phyloP scores from a whole-genome alignment of 2,888 invertebrate genomes.

The Mimachlamys varia region DNA sequence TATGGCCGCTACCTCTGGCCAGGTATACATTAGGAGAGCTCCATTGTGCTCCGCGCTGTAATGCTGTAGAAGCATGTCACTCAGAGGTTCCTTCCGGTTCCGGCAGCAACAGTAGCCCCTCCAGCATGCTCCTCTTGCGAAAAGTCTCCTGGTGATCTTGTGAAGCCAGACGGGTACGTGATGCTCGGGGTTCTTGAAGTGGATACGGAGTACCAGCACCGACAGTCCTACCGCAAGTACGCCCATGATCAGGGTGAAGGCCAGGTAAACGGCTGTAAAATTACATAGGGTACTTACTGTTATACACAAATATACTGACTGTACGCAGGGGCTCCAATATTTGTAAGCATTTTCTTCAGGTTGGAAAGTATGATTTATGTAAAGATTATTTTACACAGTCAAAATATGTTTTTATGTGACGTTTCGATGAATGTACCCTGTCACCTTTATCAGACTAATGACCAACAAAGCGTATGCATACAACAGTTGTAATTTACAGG shows the following conservation, averaged over 20 bases:
- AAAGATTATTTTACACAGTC: no score
- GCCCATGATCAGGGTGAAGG: conserved; percentile 37
- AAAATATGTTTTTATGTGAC: no score
- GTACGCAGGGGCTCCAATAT: no score
- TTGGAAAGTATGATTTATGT: no score
- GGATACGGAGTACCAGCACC: conserved; percentile 40
- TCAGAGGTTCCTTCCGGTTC: background rate
- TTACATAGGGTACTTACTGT: no score
- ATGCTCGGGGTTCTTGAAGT: conserved; percentile 36
- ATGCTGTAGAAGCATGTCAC: background rate
- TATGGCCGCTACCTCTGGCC: conserved; percentile 39
- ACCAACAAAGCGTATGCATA: no score
- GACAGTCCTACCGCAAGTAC: conserved; percentile 37
- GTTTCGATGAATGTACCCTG: no score
- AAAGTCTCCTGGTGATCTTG: background rate
- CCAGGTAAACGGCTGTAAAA: conserved; percentile 42
- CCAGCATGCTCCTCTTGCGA: conserved; percentile 39
- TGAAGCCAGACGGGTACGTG: conserved; percentile 22
- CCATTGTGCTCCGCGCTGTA: background rate
- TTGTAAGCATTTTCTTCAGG: no score
- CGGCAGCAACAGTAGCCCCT: conserved; percentile 38
- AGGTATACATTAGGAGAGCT: background rate
- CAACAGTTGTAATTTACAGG: no score
- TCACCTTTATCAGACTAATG: no score
- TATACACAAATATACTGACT: no score